These are phyloP conservation scores for Tuberolachnus salignus DNA, from an alignment of 2,888 invertebrate genomes.

Conservation along the genomic window DNA sequence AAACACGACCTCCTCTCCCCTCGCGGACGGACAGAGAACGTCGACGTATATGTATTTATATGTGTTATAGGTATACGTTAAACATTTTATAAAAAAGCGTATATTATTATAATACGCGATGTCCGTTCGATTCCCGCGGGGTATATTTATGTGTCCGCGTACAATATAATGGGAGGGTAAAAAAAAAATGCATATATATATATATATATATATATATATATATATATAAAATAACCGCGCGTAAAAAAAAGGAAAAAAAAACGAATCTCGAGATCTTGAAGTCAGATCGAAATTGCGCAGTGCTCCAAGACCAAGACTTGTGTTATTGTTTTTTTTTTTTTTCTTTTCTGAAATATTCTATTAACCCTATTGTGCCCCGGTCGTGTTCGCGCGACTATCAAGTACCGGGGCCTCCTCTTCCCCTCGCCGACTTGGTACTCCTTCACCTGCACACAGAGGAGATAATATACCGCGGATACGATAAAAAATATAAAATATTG, in stretches of 20 bases:
- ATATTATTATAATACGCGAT: background rate
- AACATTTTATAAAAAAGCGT: constrained; percentile 3
- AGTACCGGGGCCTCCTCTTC: background rate
- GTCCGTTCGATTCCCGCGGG: constrained; percentile 25
- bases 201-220: too few relatives aligned
- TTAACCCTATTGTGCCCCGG: background rate
- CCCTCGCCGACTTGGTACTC: too few relatives aligned
- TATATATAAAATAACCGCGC: background rate
- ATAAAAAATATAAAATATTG: background rate
- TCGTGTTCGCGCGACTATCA: background rate
- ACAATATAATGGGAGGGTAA: background rate
- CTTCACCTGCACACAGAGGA: background rate
- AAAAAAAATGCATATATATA: too few relatives aligned
- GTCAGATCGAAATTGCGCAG: constrained; percentile 22
- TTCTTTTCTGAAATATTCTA: constrained; percentile 26
- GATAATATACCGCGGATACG: background rate
- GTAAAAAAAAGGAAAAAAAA: background rate
- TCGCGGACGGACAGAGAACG: constrained; percentile 18
- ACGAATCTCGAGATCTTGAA: constrained; percentile 22
- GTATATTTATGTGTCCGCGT: background rate
- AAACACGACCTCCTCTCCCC: constrained; percentile 24
- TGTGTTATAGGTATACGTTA: too few relatives aligned
- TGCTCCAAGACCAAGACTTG: too few relatives aligned
- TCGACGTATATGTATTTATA: too few relatives aligned
- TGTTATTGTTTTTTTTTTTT: constrained; percentile 7